Percentiles rank a stretch among this genome's conserved stretches.
These are phyloP conservation scores for Elysia chlorotica DNA, from an alignment of 1,140 invertebrate species.

Conservation along the genomic window DNA sequence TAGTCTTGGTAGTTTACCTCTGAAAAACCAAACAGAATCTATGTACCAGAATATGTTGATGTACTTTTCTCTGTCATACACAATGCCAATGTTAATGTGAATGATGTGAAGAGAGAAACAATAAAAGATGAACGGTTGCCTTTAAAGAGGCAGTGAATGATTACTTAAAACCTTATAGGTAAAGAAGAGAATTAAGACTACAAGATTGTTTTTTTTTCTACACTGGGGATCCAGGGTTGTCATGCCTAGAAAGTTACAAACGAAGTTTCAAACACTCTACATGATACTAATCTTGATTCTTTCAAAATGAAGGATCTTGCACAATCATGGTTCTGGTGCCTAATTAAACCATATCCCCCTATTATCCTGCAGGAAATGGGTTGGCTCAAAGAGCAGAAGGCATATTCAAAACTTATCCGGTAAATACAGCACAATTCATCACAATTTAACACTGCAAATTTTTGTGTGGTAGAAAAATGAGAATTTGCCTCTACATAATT, in stretches of 20 bases:
- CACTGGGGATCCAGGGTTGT: conserved; percentile 26
- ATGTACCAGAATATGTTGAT: neutral
- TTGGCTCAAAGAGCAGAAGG: conserved; percentile 28
- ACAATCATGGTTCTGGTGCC: conserved; percentile 68
- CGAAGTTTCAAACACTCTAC: conserved; percentile 56
- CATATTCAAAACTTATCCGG: neutral
- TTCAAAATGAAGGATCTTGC: conserved; percentile 28
- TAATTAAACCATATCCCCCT: conserved; percentile 33
- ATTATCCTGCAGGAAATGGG: conserved; percentile 46
- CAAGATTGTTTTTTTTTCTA: conserved; percentile 8
- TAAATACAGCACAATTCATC: neutral
- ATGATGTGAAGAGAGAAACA: neutral
- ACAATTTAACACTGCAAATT: neutral
- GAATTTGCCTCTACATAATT: too few species aligned
- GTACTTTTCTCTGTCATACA: neutral
- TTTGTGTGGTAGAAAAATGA: neutral
- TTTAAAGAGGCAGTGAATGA: neutral
- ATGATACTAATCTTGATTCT: conserved; percentile 64
- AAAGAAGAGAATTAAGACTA: conserved; percentile 6
- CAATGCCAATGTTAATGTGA: neutral
- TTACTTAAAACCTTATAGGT: conserved; percentile 42
- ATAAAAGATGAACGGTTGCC: neutral
- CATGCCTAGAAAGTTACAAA: conserved; percentile 58
- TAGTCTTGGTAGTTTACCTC: neutral
- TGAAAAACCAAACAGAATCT: neutral